Base-by-base conservation (phyloP, 2,113 vertebrate genomes). In the Condylura cristata region DNA sequence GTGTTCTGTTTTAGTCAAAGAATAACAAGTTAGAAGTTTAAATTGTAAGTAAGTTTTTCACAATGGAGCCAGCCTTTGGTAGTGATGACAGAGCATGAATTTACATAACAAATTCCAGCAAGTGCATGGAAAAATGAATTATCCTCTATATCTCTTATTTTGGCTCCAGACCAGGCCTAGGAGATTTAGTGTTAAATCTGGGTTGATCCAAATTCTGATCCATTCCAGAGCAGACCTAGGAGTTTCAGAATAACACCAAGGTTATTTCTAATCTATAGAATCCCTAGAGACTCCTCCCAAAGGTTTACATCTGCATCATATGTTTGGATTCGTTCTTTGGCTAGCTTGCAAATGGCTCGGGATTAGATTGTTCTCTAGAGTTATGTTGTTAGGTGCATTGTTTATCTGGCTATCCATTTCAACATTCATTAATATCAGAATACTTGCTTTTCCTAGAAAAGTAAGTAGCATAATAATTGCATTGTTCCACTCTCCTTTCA, bases 1-100 rank as follows among this genome's bases (percentile, higher is more conserved):
- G 96, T 96, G 95, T 86, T 96, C 44, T 95, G 84, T 96, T 89
- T 91, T 94, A 96, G 93, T 95, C 96, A 96, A 95, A 96, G 87
- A 94, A 90, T 96, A 96, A 93, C 65, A 97, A 87, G 39, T 96
- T 89, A 75, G 95, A 96, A 94, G 90, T 95, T 87, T 85, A 96
- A 85, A 87, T 90, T 85, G 4, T 14, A 90, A 58, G 4, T 14
- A 90, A 58, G 74, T 97, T 96, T 97, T 84, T 93, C 84, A 89
- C 88, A 88, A 88, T 60, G 78, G 81, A 96, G 68, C 94, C 95
- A 95, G 86, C 51, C 76, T 93, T 95, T 86, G 70, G 68, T 90
- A 87, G 87, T 60, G 95, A 87, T 89, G 95, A 90, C 91, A 75
- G 6, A 61, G 87, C 92, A 48, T 79, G 95, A 81, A 79, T 96